Percentiles rank a stretch among this genome's conserved stretches.
Conservation (phyloP, 2,797 vertebrate genomes). For the Acanthurus leucopareius region DNA sequence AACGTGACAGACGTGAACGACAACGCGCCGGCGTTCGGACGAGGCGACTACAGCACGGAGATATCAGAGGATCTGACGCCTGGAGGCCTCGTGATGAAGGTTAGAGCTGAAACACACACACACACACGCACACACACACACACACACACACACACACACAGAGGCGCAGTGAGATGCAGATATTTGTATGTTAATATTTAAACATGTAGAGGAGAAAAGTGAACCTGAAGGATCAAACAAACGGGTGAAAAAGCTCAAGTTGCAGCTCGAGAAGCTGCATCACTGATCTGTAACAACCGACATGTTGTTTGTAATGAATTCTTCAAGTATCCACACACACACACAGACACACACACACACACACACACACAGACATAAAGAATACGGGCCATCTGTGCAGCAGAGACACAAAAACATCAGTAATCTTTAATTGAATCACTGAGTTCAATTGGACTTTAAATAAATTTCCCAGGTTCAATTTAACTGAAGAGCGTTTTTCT, state of each 20-base stretch:
- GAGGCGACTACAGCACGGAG: constrained; percentile 84
- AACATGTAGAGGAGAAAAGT: no score
- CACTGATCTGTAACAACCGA: neutral
- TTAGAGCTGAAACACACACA: constrained; percentile 59
- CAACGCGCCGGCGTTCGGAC: constrained; percentile 89
- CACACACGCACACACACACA: no score
- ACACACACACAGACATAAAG: neutral
- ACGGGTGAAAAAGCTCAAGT: neutral
- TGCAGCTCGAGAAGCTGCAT: neutral
- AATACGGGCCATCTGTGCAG: neutral
- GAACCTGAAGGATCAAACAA: neutral
- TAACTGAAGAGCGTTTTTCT: constrained; percentile 1
- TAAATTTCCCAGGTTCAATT: neutral
- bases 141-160: no score
- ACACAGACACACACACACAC: no score
- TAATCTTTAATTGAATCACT: constrained; percentile 22
- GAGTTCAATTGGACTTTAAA: constrained; percentile 7
- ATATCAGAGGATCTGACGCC: constrained; percentile 89
- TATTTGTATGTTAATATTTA: neutral
- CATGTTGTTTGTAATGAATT: neutral
- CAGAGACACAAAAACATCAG: neutral
- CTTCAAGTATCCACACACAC: neutral
- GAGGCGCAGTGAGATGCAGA: no score
- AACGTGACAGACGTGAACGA: constrained; percentile 96
- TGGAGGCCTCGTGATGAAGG: constrained; percentile 90